A percentile compares a stretch with the other conserved stretches of the same genome.
Evolutionary conservation across 2,888 invertebrate genomes (phyloP).

Genomic region (Cynaeus angustus): DNA sequence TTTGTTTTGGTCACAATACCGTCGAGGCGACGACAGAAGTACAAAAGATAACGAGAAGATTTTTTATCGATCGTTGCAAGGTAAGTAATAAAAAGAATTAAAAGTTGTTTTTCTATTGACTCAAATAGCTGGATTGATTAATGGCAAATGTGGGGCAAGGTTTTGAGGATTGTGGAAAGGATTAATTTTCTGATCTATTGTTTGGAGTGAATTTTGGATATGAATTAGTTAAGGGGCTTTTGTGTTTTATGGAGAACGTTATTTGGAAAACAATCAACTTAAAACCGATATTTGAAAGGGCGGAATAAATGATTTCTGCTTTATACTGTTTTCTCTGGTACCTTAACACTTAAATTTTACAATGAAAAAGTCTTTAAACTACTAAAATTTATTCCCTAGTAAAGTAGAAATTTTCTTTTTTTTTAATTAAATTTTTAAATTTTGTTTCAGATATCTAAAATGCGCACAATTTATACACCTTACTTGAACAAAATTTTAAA

Average conservation of each 20-base stretch:
- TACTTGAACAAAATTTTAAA: too few relatives aligned
- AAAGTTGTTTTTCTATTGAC: conserved; percentile 21
- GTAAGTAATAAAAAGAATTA: conserved; percentile 22
- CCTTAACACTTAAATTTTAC: too few relatives aligned
- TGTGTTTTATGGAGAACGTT: background rate
- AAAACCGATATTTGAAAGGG: too few relatives aligned
- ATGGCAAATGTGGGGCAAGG: conserved; percentile 15
- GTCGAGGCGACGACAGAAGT: conserved; percentile 29
- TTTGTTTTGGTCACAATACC: conserved; percentile 38
- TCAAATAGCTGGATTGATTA: conserved; percentile 21
- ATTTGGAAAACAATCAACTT: too few relatives aligned
- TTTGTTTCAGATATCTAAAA: too few relatives aligned
- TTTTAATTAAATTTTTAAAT: too few relatives aligned
- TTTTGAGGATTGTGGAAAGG: conserved; percentile 10
- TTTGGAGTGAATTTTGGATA: background rate
- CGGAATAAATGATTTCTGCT: too few relatives aligned
- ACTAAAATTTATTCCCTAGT: too few relatives aligned
- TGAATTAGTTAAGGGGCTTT: background rate
- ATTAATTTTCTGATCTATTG: conserved; percentile 20
- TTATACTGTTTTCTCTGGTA: too few relatives aligned
- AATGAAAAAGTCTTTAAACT: too few relatives aligned
- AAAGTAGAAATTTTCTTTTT: too few relatives aligned
- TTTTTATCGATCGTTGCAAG: conserved; percentile 10
- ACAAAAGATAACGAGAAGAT: conserved; percentile 45
- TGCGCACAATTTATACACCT: too few relatives aligned